Percentiles rank a stretch among this genome's conserved stretches.
Evolutionary conservation across 2,888 invertebrate species (phyloP).

Genomic region (Brachypalpus laphriformis): DNA sequence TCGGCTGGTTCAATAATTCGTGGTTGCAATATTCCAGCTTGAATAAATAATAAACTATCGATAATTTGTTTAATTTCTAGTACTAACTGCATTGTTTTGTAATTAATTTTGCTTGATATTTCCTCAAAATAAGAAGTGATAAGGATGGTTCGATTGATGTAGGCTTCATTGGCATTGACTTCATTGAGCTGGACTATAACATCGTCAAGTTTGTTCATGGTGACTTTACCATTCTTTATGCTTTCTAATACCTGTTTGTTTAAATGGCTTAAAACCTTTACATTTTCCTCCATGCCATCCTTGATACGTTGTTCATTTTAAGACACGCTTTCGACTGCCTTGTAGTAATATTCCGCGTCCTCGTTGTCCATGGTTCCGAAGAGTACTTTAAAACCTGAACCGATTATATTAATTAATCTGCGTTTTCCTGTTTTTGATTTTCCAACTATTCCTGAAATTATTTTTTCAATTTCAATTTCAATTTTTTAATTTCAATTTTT

Average conservation of each 20-base stretch:
- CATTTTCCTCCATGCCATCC: background rate
- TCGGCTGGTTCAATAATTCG: background rate
- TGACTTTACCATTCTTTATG: background rate
- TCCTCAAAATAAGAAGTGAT: background rate
- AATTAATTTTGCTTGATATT: background rate
- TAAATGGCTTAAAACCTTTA: background rate
- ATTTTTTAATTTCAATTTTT: too few species aligned
- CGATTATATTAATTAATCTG: background rate
- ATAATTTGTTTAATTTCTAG: background rate
- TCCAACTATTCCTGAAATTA: conserved; percentile 19
- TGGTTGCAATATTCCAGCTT: background rate
- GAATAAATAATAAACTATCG: too few species aligned
- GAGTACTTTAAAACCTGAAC: too few species aligned
- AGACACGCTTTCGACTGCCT: too few species aligned
- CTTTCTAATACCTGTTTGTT: background rate
- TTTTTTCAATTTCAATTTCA: too few species aligned
- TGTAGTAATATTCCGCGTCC: too few species aligned
- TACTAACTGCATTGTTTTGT: background rate
- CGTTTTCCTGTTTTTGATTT: conserved; percentile 7
- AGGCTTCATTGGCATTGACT: background rate
- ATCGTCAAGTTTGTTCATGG: background rate
- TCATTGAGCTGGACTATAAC: background rate
- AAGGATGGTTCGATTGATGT: background rate
- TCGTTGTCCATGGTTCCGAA: too few species aligned
- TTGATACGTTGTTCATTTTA: too few species aligned